Evolutionary conservation across 92 coral and sea anemone genomes (phyloP).

Genomic region (Blastomussa wellsi): DNA sequence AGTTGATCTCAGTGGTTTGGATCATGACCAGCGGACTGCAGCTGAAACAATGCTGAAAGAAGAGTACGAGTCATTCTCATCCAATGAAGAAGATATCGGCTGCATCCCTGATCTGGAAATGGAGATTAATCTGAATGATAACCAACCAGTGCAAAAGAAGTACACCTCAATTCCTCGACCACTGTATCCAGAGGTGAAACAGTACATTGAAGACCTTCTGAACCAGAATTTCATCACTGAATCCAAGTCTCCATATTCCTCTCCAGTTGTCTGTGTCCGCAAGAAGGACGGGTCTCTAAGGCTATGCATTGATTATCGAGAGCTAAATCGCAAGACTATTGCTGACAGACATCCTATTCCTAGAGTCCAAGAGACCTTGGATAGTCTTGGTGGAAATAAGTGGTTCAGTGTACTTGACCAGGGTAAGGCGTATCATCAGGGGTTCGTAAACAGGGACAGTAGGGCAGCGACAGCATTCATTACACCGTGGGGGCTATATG

Average conservation of each 20-base stretch:
- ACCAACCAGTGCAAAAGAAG: neutral
- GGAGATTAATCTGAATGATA: no score
- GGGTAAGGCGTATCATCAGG: conserved; percentile 28
- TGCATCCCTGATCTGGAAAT: no score
- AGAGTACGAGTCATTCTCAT: no score
- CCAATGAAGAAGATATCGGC: no score
- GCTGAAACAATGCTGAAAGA: conserved; percentile 31
- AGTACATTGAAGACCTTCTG: conserved; percentile 1
- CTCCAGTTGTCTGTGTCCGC: no score
- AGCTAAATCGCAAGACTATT: conserved; percentile 5
- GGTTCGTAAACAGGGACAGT: conserved; percentile 24
- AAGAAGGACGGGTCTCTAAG: conserved; percentile 14
- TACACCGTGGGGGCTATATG: no score
- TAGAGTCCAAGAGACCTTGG: conserved; percentile 11
- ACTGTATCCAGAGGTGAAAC: conserved; percentile 7
- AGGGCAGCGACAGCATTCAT: conserved; percentile 46
- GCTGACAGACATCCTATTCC: conserved; percentile 22
- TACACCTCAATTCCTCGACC: conserved; percentile 24
- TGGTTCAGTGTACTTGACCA: conserved; percentile 20
- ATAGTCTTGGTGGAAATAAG: conserved; percentile 3
- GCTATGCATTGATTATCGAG: conserved; percentile 5
- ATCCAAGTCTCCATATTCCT: conserved; percentile 32
- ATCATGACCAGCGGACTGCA: neutral
- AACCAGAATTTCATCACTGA: conserved; percentile 12
- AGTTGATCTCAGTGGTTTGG: conserved; percentile 24